Percentiles rank a stretch among this genome's conserved stretches.
These are phyloP conservation scores for Callopanchax toddi DNA, from an alignment of 2,113 vertebrate genomes.

Conservation along the genomic window DNA sequence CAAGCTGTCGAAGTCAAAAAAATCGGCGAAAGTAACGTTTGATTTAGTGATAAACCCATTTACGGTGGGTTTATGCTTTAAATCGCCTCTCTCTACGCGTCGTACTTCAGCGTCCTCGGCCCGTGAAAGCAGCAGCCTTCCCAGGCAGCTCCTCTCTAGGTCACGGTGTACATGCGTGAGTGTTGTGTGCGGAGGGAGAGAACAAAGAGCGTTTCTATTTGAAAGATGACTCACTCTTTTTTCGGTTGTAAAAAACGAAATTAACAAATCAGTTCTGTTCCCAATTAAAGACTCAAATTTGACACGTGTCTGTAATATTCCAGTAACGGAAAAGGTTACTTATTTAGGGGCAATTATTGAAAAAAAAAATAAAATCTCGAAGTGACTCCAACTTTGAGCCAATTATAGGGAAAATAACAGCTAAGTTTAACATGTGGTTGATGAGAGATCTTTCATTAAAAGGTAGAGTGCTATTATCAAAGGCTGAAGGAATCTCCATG, in stretches of 20 bases:
- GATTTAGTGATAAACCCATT: conserved; percentile 64
- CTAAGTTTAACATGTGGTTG: too few relatives aligned
- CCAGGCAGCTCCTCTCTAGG: conserved; percentile 43
- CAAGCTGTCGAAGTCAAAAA: conserved; percentile 9
- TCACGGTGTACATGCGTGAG: conserved; percentile 45
- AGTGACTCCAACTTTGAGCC: too few relatives aligned
- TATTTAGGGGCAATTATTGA: too few relatives aligned
- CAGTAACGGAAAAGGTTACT: too few relatives aligned
- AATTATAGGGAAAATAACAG: too few relatives aligned
- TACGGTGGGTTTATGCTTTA: conserved; percentile 29
- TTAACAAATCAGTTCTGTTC: background rate
- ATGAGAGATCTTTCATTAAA: too few relatives aligned
- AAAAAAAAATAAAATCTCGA: too few relatives aligned
- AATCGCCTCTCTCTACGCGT: background rate
- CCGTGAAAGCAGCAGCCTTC: conserved; percentile 26
- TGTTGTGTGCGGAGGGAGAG: background rate
- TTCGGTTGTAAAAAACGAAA: too few relatives aligned
- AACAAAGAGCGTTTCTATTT: conserved; percentile 31
- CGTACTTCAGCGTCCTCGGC: background rate
- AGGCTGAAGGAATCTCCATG: too few relatives aligned
- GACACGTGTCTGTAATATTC: too few relatives aligned
- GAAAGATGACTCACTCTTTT: background rate
- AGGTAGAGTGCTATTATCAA: too few relatives aligned
- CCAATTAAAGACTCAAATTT: too few relatives aligned
- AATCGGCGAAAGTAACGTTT: conserved; percentile 11